phyloP scores from a whole-genome alignment of 2,888 invertebrate genomes.

The Mystacides longicornis region DNA sequence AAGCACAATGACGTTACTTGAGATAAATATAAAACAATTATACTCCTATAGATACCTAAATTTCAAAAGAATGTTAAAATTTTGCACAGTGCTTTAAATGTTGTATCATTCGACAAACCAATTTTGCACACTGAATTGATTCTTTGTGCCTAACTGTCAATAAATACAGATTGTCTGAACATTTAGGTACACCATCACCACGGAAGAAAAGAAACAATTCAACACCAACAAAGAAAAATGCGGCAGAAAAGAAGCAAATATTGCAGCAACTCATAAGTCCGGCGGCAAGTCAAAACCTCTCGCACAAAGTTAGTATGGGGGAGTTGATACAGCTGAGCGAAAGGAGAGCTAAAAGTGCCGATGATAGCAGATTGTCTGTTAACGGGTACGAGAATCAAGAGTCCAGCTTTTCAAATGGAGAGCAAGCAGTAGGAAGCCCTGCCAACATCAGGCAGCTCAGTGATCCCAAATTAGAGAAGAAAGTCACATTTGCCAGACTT shows the following conservation, averaged over 20 bases:
- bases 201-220: conserved; percentile 74
- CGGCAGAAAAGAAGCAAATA: conserved; percentile 71
- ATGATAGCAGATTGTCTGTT: conserved; percentile 24
- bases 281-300: conserved; percentile 52
- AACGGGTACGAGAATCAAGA: conserved; percentile 47
- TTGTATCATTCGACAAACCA: no score
- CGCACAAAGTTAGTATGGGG: conserved; percentile 60
- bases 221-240: conserved; percentile 68
- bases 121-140: background rate
- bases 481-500: conserved; percentile 68
- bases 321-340: conserved; percentile 70
- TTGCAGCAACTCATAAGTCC: conserved; percentile 71
- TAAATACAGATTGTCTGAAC: conserved; percentile 20
- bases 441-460: conserved; percentile 51
- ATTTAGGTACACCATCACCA: conserved; percentile 65
- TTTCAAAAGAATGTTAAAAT: no score
- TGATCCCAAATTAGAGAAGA: conserved; percentile 68
- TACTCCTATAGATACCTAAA: no score
- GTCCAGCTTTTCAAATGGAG: conserved; percentile 52
- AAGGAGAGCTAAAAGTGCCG: conserved; percentile 33
- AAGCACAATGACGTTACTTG: no score
- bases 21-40: no score
- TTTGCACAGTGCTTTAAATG: no score
- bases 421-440: conserved; percentile 45
- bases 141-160: conserved; percentile 12